Percentiles rank a stretch among this genome's conserved stretches.
phyloP scores from a whole-genome alignment of 2,113 vertebrate species.

The Enhydra lutris region DNA sequence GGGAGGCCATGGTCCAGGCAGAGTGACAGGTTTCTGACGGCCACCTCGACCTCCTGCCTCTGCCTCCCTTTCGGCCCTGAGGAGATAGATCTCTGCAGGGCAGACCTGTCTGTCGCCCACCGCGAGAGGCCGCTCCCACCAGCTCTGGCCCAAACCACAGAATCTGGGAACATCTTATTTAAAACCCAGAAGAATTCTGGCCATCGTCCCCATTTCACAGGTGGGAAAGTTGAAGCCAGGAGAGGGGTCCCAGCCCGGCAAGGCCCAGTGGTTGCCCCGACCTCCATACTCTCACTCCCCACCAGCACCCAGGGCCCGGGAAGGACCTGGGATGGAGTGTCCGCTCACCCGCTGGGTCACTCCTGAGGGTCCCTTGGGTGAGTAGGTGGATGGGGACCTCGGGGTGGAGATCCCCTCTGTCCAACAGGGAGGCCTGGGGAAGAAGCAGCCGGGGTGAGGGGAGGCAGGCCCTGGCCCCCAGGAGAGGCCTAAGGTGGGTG shows the following conservation, averaged over 20 bases:
- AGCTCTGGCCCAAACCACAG: fast-evolving
- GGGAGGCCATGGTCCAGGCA: conserved; percentile 84
- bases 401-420: neutral
- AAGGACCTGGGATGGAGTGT: fast-evolving
- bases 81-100: neutral
- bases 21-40: conserved; percentile 79
- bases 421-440: neutral
- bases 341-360: neutral
- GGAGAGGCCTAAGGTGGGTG: fast-evolving
- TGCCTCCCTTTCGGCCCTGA: neutral
- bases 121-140: neutral
- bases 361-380: neutral
- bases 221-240: neutral
- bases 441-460: neutral
- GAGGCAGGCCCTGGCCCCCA: too few species aligned
- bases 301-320: neutral
- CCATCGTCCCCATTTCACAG: neutral
- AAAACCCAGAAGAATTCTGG: neutral
- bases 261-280: fast-evolving
- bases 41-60: conserved; percentile 74
- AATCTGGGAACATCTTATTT: neutral
- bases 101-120: neutral
- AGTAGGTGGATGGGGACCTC: neutral
- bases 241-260: fast-evolving
- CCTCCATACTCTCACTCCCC: neutral